These are phyloP conservation scores for Pollimyrus isidori DNA, from an alignment of 2,113 vertebrate genomes.

Conservation along the genomic window DNA sequence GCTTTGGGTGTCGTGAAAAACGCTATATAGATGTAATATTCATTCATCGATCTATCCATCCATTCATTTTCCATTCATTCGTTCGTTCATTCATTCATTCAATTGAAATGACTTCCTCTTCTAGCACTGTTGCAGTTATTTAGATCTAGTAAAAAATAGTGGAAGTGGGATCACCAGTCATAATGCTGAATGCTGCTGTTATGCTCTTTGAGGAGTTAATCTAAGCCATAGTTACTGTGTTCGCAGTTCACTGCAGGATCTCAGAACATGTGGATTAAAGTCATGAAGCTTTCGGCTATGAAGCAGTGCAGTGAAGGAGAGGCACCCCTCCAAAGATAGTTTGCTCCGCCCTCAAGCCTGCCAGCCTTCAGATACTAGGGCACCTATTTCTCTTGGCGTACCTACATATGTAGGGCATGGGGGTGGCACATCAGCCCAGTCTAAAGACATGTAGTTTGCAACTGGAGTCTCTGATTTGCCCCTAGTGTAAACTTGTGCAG, in stretches of 20 bases:
- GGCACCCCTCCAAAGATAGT: not conserved
- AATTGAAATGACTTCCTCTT: not conserved
- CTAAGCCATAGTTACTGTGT: not conserved
- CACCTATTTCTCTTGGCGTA: constrained; percentile 3
- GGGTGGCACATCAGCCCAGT: not conserved
- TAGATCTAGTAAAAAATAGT: not conserved
- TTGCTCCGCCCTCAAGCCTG: not conserved
- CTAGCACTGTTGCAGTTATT: not conserved
- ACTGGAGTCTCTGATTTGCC: not conserved
- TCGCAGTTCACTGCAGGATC: not conserved
- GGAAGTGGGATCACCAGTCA: not conserved
- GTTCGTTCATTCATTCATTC: not conserved
- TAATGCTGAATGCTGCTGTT: not conserved
- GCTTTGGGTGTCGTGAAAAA: not conserved
- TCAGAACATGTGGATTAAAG: not conserved
- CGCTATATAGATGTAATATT: not conserved
- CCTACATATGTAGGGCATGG: not conserved
- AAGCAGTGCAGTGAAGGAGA: constrained; percentile 7
- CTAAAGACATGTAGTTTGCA: not conserved
- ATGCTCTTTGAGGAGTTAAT: not conserved
- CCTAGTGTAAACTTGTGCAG: not conserved
- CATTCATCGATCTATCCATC: not conserved
- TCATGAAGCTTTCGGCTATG: not conserved
- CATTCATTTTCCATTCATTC: not conserved
- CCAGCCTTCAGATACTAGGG: not conserved